phyloP scores from a whole-genome alignment of 2,113 vertebrate genomes.

The Muntiacus reevesi region DNA sequence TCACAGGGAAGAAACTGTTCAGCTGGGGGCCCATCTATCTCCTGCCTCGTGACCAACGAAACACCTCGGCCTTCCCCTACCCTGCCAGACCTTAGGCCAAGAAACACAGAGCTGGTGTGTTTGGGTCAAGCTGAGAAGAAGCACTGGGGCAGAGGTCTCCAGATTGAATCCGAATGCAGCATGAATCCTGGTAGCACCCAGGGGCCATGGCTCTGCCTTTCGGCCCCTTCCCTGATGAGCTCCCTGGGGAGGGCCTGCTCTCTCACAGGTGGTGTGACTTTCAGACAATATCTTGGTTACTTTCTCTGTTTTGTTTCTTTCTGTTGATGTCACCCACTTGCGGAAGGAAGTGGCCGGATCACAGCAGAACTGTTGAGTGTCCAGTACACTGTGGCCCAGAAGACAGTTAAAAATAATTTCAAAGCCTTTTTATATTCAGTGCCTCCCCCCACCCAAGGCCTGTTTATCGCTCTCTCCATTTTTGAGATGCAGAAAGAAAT shows the following conservation, averaged over 20 bases:
- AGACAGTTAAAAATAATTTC: not conserved
- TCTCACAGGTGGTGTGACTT: not conserved
- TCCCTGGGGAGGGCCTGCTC: not conserved
- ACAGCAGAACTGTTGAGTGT: not conserved
- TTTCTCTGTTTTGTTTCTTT: not conserved
- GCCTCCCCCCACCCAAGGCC: rapidly evolving
- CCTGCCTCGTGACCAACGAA: not conserved
- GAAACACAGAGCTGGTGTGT: not conserved
- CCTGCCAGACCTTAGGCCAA: not conserved
- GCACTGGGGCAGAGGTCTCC: not conserved
- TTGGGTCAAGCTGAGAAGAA: not conserved
- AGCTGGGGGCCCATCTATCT: not conserved
- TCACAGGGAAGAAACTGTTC: not conserved
- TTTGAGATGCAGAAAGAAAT: not conserved
- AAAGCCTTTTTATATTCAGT: not conserved
- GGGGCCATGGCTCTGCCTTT: not conserved
- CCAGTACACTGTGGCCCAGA: not conserved
- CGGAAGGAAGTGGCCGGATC: not conserved
- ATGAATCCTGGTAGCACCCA: not conserved
- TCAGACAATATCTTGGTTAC: no score
- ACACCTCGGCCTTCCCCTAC: not conserved
- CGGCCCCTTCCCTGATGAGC: not conserved
- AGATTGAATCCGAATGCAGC: not conserved
- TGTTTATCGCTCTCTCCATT: not conserved
- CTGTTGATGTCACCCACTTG: no score